A percentile compares a stretch with the other conserved stretches of the same genome.
Evolutionary conservation across 2,797 vertebrate species (phyloP).

Genomic region (Lacerta agilis): DNA sequence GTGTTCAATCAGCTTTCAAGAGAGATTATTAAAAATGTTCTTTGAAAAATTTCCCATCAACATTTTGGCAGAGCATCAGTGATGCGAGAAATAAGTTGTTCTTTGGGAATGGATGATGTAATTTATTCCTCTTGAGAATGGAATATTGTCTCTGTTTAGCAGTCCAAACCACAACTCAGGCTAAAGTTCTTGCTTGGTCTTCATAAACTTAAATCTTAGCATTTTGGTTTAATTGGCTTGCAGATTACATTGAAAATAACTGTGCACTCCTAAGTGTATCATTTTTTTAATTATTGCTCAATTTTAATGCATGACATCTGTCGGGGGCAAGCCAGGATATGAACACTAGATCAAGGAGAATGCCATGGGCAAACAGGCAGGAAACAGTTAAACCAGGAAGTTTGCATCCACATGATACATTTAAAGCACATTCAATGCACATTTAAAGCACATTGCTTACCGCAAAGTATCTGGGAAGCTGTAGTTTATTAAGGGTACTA

Average conservation of each 20-base stretch:
- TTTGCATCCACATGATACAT: too few relatives aligned
- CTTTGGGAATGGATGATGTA: conserved; percentile 27
- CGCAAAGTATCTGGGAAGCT: too few relatives aligned
- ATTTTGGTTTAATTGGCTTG: not conserved
- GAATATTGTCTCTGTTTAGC: conserved; percentile 5
- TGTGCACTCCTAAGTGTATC: not conserved
- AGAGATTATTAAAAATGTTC: conserved; percentile 25
- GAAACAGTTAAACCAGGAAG: not conserved
- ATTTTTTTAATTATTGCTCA: not conserved
- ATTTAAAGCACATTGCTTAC: too few relatives aligned
- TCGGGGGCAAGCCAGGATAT: not conserved
- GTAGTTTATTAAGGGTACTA: too few relatives aligned
- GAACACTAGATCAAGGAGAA: not conserved
- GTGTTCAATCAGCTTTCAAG: conserved; percentile 31
- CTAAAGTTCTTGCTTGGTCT: not conserved
- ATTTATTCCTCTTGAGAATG: conserved; percentile 24
- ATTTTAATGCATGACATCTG: not conserved
- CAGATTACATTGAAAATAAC: not conserved
- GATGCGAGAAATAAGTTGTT: conserved; percentile 30
- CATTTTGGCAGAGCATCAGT: conserved; percentile 4
- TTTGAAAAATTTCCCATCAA: not conserved
- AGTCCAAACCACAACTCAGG: not conserved
- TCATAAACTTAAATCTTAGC: not conserved
- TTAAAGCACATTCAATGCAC: too few relatives aligned
- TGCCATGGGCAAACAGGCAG: not conserved